Evolutionary conservation across 35 echinoderm and acorn worm genomes (phyloP).

Genomic region (Lytechinus pictus): DNA sequence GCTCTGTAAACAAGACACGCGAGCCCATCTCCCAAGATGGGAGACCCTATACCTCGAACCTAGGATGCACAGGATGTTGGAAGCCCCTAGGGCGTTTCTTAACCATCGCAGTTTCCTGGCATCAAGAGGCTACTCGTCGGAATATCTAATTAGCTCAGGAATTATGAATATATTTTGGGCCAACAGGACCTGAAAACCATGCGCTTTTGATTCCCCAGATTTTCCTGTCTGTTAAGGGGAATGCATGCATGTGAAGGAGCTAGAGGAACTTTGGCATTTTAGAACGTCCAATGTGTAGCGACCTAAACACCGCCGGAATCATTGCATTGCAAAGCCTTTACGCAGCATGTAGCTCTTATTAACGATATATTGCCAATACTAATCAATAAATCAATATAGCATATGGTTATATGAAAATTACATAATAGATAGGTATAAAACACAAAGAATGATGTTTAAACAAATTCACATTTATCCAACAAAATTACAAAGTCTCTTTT

Average conservation of each 20-base stretch:
- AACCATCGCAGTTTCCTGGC: neutral
- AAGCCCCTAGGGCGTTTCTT: neutral
- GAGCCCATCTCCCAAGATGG: neutral
- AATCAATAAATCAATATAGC: too few relatives aligned
- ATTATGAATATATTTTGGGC: conserved; percentile 6
- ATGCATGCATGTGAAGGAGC: neutral
- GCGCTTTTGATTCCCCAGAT: neutral
- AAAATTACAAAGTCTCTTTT: too few relatives aligned
- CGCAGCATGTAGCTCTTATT: too few relatives aligned
- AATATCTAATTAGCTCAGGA: neutral
- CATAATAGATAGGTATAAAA: too few relatives aligned
- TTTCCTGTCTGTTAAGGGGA: neutral
- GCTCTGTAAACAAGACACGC: conserved; percentile 9
- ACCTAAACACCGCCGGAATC: too few relatives aligned
- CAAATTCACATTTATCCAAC: too few relatives aligned
- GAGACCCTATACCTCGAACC: neutral
- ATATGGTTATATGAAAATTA: too few relatives aligned
- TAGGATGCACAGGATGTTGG: neutral
- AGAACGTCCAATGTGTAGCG: neutral
- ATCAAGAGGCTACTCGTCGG: neutral
- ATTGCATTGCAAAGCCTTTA: too few relatives aligned
- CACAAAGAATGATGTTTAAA: too few relatives aligned
- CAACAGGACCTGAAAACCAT: neutral
- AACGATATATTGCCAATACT: too few relatives aligned
- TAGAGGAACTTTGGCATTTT: neutral